These are phyloP conservation scores for Phylloscopus collybita DNA, from an alignment of 2,797 vertebrate genomes.

Conservation along the genomic window DNA sequence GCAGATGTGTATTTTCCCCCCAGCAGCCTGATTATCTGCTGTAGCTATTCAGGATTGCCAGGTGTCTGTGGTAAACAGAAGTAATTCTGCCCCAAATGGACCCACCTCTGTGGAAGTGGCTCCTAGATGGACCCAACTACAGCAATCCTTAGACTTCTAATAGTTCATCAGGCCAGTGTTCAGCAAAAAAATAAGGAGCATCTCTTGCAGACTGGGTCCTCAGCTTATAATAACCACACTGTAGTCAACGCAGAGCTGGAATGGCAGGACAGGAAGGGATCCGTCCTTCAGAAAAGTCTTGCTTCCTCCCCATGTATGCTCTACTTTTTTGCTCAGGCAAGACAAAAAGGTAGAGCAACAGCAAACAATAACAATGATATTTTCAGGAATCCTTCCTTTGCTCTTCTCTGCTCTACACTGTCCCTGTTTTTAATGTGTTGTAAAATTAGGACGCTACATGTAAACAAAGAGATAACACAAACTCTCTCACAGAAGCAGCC, in stretches of 20 bases:
- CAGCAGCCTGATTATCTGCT: not conserved
- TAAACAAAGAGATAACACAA: not conserved
- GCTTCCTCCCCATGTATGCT: rapidly evolving
- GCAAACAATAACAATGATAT: not conserved
- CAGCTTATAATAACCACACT: not conserved
- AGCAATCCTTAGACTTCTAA: not conserved
- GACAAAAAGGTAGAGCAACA: not conserved
- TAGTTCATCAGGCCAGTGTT: rapidly evolving
- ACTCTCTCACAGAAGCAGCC: not conserved
- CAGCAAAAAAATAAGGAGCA: not conserved
- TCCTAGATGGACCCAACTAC: not conserved
- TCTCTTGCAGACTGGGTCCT: not conserved
- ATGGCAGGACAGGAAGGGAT: not conserved
- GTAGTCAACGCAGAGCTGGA: not conserved
- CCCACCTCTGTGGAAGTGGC: not conserved
- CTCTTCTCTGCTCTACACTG: not conserved
- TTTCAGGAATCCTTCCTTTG: not conserved
- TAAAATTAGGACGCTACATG: not conserved
- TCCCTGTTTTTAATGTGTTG: rapidly evolving
- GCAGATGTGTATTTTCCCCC: not conserved
- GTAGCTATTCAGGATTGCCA: not conserved
- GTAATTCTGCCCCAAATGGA: not conserved
- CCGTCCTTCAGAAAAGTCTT: not conserved
- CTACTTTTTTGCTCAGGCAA: not conserved
- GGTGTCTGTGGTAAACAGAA: not conserved